phyloP scores from a whole-genome alignment of 2,888 invertebrate genomes.

The Leptinotarsa tumamoca region DNA sequence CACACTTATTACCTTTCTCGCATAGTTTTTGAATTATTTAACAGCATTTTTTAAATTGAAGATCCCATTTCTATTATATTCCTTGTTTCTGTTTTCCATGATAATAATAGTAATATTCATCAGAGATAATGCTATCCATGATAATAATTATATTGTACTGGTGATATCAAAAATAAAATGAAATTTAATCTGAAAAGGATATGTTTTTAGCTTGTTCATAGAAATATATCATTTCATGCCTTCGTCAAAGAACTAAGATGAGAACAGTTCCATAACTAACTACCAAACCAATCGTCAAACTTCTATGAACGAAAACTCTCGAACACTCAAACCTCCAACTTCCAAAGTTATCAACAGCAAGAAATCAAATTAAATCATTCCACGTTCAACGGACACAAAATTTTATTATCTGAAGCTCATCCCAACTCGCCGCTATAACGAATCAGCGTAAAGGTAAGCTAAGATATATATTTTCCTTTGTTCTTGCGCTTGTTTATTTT shows the following conservation, averaged over 20 bases:
- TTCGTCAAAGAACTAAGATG: neutral
- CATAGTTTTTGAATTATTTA: no score
- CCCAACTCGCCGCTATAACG: neutral
- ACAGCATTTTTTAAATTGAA: no score
- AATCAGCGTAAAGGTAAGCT: neutral
- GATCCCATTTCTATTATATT: no score
- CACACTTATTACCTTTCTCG: no score
- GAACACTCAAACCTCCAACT: neutral
- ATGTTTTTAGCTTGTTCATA: no score
- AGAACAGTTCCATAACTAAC: neutral
- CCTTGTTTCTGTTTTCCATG: no score
- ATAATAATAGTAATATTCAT: no score
- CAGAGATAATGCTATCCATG: no score
- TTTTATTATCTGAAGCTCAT: constrained; percentile 3
- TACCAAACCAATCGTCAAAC: neutral
- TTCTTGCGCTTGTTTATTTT: constrained; percentile 10
- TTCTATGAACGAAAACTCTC: neutral
- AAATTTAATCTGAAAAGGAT: no score
- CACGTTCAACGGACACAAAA: neutral
- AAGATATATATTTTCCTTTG: constrained; percentile 9
- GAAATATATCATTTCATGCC: neutral
- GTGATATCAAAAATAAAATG: no score
- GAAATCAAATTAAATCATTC: constrained; percentile 2
- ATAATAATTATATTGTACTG: no score
- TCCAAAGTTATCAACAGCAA: neutral